A percentile compares a stretch with the other conserved stretches of the same genome.
These are phyloP conservation scores for Ceraclea dissimilis DNA, from an alignment of 2,888 invertebrate species.

Conservation along the genomic window DNA sequence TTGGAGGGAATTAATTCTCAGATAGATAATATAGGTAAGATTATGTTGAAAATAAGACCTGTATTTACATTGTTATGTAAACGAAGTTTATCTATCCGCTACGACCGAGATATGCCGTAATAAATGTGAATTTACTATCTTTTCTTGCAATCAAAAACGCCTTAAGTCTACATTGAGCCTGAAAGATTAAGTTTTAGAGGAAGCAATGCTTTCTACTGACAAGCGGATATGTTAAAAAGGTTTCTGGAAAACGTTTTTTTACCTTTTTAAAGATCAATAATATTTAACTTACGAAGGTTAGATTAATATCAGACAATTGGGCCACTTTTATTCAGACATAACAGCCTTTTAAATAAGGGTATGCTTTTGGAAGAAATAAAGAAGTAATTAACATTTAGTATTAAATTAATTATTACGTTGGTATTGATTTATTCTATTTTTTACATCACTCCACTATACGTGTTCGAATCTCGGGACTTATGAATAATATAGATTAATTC, in stretches of 20 bases:
- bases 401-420: too few species aligned
- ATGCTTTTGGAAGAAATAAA: too few species aligned
- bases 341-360: not conserved
- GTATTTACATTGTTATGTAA: slow-evolving; percentile 8
- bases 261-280: too few species aligned
- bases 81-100: slow-evolving; percentile 4
- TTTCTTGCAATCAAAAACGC: slow-evolving; percentile 12
- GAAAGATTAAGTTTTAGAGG: slow-evolving; percentile 12
- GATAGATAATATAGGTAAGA: not conserved
- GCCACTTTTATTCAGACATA: not conserved
- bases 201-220: slow-evolving; percentile 10
- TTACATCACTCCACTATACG: too few species aligned
- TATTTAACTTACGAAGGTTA: too few species aligned
- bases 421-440: too few species aligned
- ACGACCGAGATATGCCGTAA: slow-evolving; percentile 5
- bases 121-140: slow-evolving; percentile 13
- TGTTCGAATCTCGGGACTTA: too few species aligned
- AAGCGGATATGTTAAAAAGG: slow-evolving; percentile 6
- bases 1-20: too few species aligned
- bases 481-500: too few species aligned
- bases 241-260: not conserved
- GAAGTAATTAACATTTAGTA: too few species aligned
- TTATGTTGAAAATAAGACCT: slow-evolving; percentile 5
- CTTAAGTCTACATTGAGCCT: slow-evolving; percentile 6
- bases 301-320: too few species aligned